These are phyloP conservation scores for Sarcophaga peregrina DNA, from an alignment of 1,140 invertebrate species.

Conservation along the genomic window DNA sequence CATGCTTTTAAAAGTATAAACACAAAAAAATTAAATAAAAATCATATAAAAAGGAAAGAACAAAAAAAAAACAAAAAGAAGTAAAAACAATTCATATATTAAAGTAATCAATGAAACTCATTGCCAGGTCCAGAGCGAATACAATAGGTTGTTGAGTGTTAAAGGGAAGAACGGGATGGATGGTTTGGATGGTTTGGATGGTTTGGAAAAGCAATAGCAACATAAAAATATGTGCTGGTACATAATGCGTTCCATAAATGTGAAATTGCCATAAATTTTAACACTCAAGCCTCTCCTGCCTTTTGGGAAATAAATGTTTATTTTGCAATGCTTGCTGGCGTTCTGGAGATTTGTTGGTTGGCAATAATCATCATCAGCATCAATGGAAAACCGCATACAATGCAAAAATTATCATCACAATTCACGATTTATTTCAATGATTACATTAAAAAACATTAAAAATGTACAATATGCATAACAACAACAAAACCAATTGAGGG, in stretches of 20 bases:
- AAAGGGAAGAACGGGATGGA: too few relatives aligned
- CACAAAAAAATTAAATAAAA: background rate
- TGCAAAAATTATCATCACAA: constrained; percentile 41
- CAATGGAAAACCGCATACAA: constrained; percentile 36
- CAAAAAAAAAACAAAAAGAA: background rate
- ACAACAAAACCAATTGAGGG: constrained; percentile 9
- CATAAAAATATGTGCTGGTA: background rate
- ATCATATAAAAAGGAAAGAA: background rate
- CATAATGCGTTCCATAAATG: constrained; percentile 15
- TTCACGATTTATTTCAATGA: constrained; percentile 38
- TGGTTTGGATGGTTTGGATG: too few relatives aligned
- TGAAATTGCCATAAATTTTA: background rate
- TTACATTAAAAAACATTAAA: constrained; percentile 33
- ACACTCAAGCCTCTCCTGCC: background rate
- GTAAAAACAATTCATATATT: background rate
- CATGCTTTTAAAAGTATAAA: background rate
- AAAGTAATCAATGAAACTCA: constrained; percentile 33
- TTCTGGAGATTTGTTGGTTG: constrained; percentile 9
- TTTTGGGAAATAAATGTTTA: background rate
- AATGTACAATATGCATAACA: background rate
- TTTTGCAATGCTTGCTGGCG: background rate
- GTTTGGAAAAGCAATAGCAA: too few relatives aligned
- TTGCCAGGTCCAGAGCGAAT: background rate
- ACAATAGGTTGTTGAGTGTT: too few relatives aligned
- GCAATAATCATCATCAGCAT: constrained; percentile 34